Evolutionary conservation across 1,140 invertebrate genomes (phyloP), one percentile per base, ranked within the genome.

Genomic region (Drosophila eugracilis): DNA sequence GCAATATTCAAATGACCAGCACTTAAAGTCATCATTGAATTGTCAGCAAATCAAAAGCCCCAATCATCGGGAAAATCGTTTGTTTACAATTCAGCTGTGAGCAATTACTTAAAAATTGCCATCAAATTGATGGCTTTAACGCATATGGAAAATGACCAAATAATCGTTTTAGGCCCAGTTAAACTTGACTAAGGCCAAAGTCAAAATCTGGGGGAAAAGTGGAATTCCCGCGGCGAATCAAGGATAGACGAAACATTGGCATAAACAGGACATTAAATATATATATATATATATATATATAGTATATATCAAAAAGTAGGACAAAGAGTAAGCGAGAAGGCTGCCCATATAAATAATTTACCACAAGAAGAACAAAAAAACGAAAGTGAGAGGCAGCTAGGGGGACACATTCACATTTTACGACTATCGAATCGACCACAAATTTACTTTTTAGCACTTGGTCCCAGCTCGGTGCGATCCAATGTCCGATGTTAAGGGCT

Each of bases 371-470:
- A 62, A 59, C 47, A 30, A 50, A 37, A 42, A 32, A 37, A 34
- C 12, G 6, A 36, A 24, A 65, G 47, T 53, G 28, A 21, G 32
- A 17, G 41, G 30, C 5, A 36, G 58, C 7, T 22, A 37, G 28
- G 21, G 14, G 22, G 32, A 28, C 28, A 41, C 57, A 41, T 62
- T 66, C 74, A 50, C 77, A 73, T 75, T 84, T 88, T 88, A 88
- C 75, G 83, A 89, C 84, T 88, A 89, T 89, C 75, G 83, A 88
- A 88, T 88, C 83, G 83, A 78, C 83, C 83, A 88, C 83, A 88
- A 88, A 88, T 88, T 89, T 88, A 88, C 84, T 88, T 88, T 88
- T 89, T 88, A 88, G 84, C 83, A 88, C 83, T 84, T 88, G 78
- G 74, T 88, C 81, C 81, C 81, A 57, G 77, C 81, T 57, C 67